Evolutionary conservation across 2,113 vertebrate genomes (phyloP).

Genomic region (Daubentonia madagascariensis): DNA sequence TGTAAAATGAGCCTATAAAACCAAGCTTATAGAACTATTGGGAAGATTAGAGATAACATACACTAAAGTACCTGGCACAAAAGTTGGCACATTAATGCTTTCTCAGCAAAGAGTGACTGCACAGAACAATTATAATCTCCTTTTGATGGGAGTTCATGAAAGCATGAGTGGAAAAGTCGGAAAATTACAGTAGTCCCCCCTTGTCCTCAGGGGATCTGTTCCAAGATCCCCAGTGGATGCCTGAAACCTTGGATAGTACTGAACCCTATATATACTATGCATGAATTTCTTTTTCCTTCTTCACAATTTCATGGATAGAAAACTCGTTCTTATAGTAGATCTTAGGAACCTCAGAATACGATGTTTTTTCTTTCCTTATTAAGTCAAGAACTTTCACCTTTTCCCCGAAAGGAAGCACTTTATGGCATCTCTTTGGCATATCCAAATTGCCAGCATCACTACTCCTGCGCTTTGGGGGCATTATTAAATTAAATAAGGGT

Average conservation of each 20-base stretch:
- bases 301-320: background rate
- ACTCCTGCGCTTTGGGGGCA: background rate
- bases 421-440: background rate
- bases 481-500: background rate
- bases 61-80: background rate
- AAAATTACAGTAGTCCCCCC: background rate
- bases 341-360: background rate
- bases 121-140: background rate
- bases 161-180: background rate
- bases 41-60: background rate
- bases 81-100: background rate
- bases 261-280: background rate
- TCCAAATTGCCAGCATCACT: background rate
- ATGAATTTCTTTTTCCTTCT: background rate
- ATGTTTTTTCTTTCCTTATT: background rate
- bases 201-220: background rate
- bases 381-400: background rate
- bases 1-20: background rate
- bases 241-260: background rate
- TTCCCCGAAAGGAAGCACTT: background rate
- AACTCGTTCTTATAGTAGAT: background rate
- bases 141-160: background rate
- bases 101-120: background rate
- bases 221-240: background rate
- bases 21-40: background rate